These are phyloP conservation scores for Leptinotarsa peninsularis DNA, from an alignment of 2,888 invertebrate species.

Conservation along the genomic window DNA sequence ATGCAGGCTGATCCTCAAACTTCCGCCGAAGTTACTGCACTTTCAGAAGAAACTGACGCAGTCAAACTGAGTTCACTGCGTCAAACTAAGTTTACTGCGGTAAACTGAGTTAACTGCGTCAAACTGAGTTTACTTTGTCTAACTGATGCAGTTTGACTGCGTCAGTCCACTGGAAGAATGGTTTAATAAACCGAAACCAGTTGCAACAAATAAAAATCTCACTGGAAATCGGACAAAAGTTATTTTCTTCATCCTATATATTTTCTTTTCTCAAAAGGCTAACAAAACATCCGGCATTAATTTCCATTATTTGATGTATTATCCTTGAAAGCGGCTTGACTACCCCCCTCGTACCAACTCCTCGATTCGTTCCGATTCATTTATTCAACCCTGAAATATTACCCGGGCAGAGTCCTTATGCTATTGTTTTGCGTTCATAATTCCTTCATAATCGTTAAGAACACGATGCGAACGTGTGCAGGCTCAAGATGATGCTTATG, in stretches of 20 bases:
- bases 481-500: constrained; percentile 10
- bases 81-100: too few species aligned
- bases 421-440: constrained; percentile 7
- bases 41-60: constrained; percentile 57
- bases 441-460: constrained; percentile 1
- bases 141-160: too few species aligned
- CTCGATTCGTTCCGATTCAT: background rate
- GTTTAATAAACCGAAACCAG: too few species aligned
- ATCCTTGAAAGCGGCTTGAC: too few species aligned
- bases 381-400: background rate
- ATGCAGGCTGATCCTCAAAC: constrained; percentile 65
- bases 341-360: background rate
- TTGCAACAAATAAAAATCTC: too few species aligned
- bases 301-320: too few species aligned
- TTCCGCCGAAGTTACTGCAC: constrained; percentile 60
- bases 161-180: too few species aligned
- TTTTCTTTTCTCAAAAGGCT: too few species aligned
- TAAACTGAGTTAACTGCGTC: too few species aligned
- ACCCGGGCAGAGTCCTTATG: background rate
- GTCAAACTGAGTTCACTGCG: constrained; percentile 51
- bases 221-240: too few species aligned
- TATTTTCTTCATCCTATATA: too few species aligned
- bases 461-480: constrained; percentile 6
- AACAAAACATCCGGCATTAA: too few species aligned
- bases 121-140: constrained; percentile 51